Base-by-base conservation (phyloP, 2,888 invertebrate genomes). In the Tryphoninae sp. region DNA sequence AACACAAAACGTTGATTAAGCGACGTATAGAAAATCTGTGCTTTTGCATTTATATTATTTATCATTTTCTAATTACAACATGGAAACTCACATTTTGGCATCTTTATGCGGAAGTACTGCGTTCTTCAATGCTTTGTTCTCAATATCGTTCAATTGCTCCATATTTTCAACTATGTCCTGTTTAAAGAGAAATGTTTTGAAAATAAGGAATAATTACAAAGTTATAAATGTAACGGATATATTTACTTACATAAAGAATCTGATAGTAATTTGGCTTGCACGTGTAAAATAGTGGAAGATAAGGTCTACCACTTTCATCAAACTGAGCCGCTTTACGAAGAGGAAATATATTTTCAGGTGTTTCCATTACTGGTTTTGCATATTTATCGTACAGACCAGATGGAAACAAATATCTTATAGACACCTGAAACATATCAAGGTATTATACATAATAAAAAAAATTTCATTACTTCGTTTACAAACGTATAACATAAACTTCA, bases 201-300 rank as follows among this genome's bases (percentile, higher is more conserved):
- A 79, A 81, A 84, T 72, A 58, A 59, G 1, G 13, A 19, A 33
- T 33, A 33, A 33, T 33, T 33, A 6, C 1, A 33, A 33, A 33
- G 33, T 33, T 33, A 33, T 33, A 1, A 53, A 8, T 4, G 40
- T 11, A 42, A 62, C 3, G n/a, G 59, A 59, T 62, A 6, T 61
- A 62, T 53, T 58, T 4, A 92, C 94, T 93, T 93, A 97, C 98
- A 93, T 96, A 95, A 86, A 99, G 92, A 4, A 96, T 89, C 89
- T 96, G 94, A 90, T 96, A 97, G 91, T 96, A 99, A 90, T 97
- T 96, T 0, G 98, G 96, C 89, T 94, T 95, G 59, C 95, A 95
- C 0, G 99, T 99, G 90, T 98, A 99, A 92, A 98, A 99, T 84
- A 99, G 93, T 81, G 95, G 95, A 92, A 99, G 97, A 90, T 95